Evolutionary conservation across 2,113 vertebrate species (phyloP).

Genomic region (Xyrauchen texanus): DNA sequence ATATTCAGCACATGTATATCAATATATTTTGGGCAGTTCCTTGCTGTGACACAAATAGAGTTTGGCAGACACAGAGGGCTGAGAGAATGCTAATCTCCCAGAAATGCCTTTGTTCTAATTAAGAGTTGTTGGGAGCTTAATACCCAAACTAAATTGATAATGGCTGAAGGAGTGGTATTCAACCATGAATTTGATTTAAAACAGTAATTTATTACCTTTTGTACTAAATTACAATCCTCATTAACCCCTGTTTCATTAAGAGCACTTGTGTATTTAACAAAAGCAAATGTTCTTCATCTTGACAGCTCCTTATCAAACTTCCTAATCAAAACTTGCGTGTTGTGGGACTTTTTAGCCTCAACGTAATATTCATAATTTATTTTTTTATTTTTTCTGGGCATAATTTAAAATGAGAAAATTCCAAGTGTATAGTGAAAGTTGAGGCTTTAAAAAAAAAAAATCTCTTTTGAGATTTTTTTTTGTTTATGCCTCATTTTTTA

Average conservation of each 20-base stretch:
- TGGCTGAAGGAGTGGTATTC: slow-evolving; percentile 71
- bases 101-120: slow-evolving; percentile 54
- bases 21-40: not conserved
- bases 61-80: slow-evolving; percentile 19
- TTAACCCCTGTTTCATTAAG: slow-evolving; percentile 76
- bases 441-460: too few species aligned
- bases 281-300: slow-evolving; percentile 74
- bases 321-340: slow-evolving; percentile 74
- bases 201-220: slow-evolving; percentile 69
- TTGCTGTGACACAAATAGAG: slow-evolving; percentile 14
- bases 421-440: too few species aligned
- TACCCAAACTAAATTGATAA: slow-evolving; percentile 67
- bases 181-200: slow-evolving; percentile 69
- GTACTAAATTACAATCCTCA: slow-evolving; percentile 74
- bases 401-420: slow-evolving; percentile 32
- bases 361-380: slow-evolving; percentile 26
- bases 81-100: slow-evolving; percentile 39
- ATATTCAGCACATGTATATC: not conserved
- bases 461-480: too few species aligned
- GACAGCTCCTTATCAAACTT: slow-evolving; percentile 76
- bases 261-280: slow-evolving; percentile 72
- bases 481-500: too few species aligned
- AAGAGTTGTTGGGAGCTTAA: slow-evolving; percentile 65
- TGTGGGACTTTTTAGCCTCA: slow-evolving; percentile 58
- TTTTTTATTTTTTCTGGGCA: slow-evolving; percentile 3